Evolutionary conservation across 2,797 vertebrate genomes (phyloP).

Genomic region (Lycodopsis pacificus): DNA sequence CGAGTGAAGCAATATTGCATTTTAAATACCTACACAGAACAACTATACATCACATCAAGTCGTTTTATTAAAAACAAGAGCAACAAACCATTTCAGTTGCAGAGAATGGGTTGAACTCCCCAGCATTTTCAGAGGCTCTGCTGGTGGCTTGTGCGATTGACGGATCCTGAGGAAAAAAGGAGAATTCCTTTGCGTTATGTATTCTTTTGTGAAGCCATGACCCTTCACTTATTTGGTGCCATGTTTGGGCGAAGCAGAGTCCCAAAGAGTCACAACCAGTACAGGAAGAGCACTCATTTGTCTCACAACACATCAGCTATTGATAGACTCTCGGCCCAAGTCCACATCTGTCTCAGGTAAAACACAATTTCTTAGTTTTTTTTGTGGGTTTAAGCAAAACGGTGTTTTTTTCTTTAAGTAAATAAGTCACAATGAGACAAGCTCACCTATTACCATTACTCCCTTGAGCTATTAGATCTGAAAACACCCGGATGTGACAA

Average conservation of each 20-base stretch:
- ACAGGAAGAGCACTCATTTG: constrained; percentile 3
- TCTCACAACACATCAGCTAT: constrained; percentile 43
- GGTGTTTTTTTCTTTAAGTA: neutral
- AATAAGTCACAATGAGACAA: neutral
- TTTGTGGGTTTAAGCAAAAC: neutral
- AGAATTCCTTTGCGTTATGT: neutral
- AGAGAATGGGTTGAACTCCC: constrained; percentile 84
- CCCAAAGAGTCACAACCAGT: neutral
- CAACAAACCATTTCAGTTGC: constrained; percentile 64
- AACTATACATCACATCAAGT: neutral
- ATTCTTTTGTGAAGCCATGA: neutral
- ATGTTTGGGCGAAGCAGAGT: neutral
- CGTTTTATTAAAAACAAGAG: neutral
- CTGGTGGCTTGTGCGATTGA: constrained; percentile 80
- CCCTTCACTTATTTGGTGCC: neutral
- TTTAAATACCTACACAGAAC: neutral
- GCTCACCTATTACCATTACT: neutral
- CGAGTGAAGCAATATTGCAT: neutral
- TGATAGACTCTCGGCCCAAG: constrained; percentile 11
- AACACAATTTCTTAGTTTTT: neutral
- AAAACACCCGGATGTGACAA: neutral
- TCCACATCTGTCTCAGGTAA: constrained; percentile 6
- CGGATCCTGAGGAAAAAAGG: constrained; percentile 75
- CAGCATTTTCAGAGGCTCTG: constrained; percentile 33
- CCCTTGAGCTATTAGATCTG: neutral